These are phyloP conservation scores for Drymonia ruficornis DNA, from an alignment of 2,888 invertebrate species.

Conservation along the genomic window DNA sequence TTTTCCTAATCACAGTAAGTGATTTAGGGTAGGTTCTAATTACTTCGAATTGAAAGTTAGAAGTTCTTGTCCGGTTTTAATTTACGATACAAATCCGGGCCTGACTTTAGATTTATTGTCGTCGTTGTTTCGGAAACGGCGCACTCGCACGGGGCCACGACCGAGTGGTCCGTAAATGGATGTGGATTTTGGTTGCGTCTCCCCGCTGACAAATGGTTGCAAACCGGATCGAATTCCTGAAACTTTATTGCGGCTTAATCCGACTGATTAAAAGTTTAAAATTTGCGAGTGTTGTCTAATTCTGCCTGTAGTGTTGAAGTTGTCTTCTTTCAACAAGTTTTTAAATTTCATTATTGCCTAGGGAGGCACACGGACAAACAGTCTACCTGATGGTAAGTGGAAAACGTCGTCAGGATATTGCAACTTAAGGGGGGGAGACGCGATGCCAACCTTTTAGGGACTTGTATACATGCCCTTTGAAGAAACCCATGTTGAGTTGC, in stretches of 20 bases:
- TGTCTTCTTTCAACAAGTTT: no score
- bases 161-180: slow-evolving; percentile 56
- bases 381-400: no score
- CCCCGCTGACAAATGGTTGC: slow-evolving; percentile 49
- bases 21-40: slow-evolving; percentile 2
- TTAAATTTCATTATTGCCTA: no score
- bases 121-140: slow-evolving; percentile 37
- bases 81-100: slow-evolving; percentile 37
- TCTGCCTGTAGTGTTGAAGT: no score
- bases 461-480: no score
- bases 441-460: no score
- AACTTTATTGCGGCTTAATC: slow-evolving; percentile 47
- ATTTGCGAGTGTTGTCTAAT: slow-evolving; percentile 11
- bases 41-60: slow-evolving; percentile 10
- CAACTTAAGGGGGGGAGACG: no score
- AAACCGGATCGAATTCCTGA: slow-evolving; percentile 40
- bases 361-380: no score
- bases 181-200: slow-evolving; percentile 51
- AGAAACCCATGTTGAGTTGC: no score
- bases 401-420: no score
- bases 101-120: slow-evolving; percentile 44
- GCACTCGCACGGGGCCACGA: slow-evolving; percentile 41
- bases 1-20: neutral
- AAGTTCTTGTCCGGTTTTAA: slow-evolving; percentile 39
- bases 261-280: slow-evolving; percentile 44